Conservation (phyloP, 2,888 invertebrate species). For the Polymixis flavicincta region DNA sequence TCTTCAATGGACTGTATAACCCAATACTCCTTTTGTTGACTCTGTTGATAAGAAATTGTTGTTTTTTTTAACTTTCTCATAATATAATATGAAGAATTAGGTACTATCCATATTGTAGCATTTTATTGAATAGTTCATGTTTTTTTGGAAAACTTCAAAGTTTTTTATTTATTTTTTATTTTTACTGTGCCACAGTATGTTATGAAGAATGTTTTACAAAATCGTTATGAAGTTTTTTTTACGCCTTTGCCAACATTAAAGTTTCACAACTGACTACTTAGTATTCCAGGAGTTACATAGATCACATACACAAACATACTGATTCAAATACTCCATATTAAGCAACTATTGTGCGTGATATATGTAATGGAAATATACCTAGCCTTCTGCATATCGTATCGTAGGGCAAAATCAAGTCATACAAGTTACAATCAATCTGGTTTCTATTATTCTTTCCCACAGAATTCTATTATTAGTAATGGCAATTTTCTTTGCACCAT, state of each 20-base stretch:
- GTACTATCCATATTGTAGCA: background rate
- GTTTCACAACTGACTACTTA: background rate
- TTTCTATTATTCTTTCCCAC: slow-evolving; percentile 12
- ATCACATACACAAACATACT: slow-evolving; percentile 17
- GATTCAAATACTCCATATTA: slow-evolving; percentile 10
- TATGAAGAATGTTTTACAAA: background rate
- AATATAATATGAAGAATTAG: background rate
- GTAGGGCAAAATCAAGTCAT: background rate
- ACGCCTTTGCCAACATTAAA: background rate
- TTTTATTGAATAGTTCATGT: background rate
- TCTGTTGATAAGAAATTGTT: slow-evolving; percentile 25
- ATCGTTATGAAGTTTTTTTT: background rate
- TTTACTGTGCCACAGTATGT: no score
- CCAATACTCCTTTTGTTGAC: slow-evolving; percentile 30
- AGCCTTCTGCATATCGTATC: background rate
- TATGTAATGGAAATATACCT: background rate
- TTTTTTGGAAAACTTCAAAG: background rate
- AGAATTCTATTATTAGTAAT: slow-evolving; percentile 13
- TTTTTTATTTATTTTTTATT: no score
- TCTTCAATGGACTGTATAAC: slow-evolving; percentile 33
- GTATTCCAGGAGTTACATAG: background rate
- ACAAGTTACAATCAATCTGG: slow-evolving; percentile 12
- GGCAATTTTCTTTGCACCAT: slow-evolving; percentile 6
- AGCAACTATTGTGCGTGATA: slow-evolving; percentile 5
- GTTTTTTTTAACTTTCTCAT: slow-evolving; percentile 15